Percentiles rank a stretch among this genome's conserved stretches.
Conservation (phyloP, 2,113 vertebrate genomes). For the Benitochromis conjunctus region DNA sequence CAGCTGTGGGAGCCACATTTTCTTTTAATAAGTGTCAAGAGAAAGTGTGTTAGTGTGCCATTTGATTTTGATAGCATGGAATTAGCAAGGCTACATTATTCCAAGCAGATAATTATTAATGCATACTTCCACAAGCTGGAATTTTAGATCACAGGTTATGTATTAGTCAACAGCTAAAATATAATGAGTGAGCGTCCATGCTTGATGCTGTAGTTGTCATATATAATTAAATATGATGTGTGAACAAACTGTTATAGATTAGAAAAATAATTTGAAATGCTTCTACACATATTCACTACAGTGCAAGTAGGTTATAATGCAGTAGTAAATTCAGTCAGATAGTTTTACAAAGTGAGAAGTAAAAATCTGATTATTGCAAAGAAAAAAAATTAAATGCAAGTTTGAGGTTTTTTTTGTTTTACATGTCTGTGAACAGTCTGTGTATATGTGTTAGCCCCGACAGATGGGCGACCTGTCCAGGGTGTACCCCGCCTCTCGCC, state of each 20-base stretch:
- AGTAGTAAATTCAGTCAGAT: not conserved
- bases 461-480: too few relatives aligned
- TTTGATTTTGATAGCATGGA: not conserved
- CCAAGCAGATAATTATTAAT: not conserved
- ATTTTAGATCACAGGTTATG: not conserved
- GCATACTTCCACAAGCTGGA: not conserved
- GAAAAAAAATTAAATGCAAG: not conserved
- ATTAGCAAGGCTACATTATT: not conserved
- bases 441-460: too few relatives aligned
- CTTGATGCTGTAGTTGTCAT: not conserved
- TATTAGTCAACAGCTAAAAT: too few relatives aligned
- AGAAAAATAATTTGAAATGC: not conserved
- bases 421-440: not conserved
- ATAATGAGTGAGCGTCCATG: not conserved
- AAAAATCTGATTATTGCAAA: not conserved
- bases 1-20: not conserved
- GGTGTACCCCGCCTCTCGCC: too few relatives aligned
- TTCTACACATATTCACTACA: not conserved
- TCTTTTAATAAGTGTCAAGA: not conserved
- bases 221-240: too few relatives aligned
- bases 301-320: not conserved
- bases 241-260: not conserved
- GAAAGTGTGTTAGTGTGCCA: not conserved
- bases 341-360: not conserved
- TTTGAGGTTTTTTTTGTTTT: rapidly evolving